A percentile compares a stretch with the other conserved stretches of the same genome.
Conservation (phyloP, 2,888 invertebrate genomes). For the Lycocerus yunnanus region DNA sequence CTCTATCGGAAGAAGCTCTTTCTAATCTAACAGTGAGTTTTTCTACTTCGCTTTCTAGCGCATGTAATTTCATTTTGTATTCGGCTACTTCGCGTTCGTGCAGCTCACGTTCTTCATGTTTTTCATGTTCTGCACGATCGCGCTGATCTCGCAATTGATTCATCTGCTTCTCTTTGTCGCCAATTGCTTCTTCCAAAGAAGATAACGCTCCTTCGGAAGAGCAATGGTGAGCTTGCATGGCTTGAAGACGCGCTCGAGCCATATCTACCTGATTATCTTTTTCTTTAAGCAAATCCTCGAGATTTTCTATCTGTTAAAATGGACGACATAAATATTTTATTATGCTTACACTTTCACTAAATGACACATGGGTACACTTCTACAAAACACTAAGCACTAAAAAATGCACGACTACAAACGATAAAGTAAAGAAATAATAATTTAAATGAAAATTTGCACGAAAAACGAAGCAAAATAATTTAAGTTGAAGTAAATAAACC, state of each 20-base stretch:
- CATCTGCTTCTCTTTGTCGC: constrained; percentile 97
- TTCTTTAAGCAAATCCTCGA: constrained; percentile 95
- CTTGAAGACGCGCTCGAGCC: constrained; percentile 86
- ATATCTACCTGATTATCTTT: constrained; percentile 98
- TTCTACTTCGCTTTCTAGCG: constrained; percentile 89
- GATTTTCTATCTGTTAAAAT: constrained; percentile 85
- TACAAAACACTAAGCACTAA: constrained; percentile 27
- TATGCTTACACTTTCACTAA: constrained; percentile 15
- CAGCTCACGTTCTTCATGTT: constrained; percentile 92
- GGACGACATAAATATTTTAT: constrained; percentile 3
- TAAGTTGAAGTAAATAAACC: not conserved
- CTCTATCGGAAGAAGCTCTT: constrained; percentile 87
- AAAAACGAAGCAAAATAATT: constrained; percentile 5
- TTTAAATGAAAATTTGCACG: not conserved
- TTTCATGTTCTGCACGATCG: constrained; percentile 93
- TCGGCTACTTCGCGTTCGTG: constrained; percentile 93
- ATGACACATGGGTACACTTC: constrained; percentile 22
- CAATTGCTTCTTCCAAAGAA: constrained; percentile 92
- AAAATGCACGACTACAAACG: constrained; percentile 14
- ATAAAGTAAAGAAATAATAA: constrained; percentile 2
- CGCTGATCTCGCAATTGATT: constrained; percentile 91
- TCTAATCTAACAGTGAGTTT: constrained; percentile 86
- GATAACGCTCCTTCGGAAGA: constrained; percentile 91
- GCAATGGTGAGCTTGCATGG: constrained; percentile 94
- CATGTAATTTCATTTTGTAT: constrained; percentile 91